Base-by-base conservation (phyloP, 2,113 vertebrate genomes). In the Syngnathoides biaculeatus region DNA sequence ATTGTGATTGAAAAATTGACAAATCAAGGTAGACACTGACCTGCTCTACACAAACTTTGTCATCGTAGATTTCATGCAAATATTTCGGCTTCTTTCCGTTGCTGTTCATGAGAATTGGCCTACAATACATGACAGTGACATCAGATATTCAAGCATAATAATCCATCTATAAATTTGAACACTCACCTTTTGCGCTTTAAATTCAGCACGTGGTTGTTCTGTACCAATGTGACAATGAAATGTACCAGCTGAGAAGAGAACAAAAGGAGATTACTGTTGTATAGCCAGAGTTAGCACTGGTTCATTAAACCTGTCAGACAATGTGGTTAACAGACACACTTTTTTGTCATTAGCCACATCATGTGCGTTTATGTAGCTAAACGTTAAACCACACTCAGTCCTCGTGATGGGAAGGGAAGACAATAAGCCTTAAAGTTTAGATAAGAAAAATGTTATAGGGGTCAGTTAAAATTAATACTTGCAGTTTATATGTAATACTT, bases 161-260 rank as follows among this genome's bases (percentile, higher is more conserved):
- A 27, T 43, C 7, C 12, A 43, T 22, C 6, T 60, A 24, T 8
- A 52, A 19, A 3, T 17, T 27, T 13, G 0, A 7, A 0, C 72
- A 48, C 84, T 92, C 89, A 97, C 97, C 96, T 93, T 91, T 99
- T 99, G 38, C 95, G 95, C 75, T 98, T 99, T 59, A 98, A 86
- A 79, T 96, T 98, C 73, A 98, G 90, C 77, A 98, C 90, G 2
- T 90, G 94, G 83, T 98, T 99, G 88, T 95, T 98, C 86, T 96
- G 94, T 67, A 96, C 96, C 88, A 99, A 82, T 2, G 95, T 96
- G 79, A 99, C 90, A 83, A 99, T 97, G 79, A 99, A 99, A 43
- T 99, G 96, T 48, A 99, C 94, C 79, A 99, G 92, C 97, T 99
- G 69, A 38, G 85, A 78, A 9, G 65, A 1, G 1, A 66, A 8